Percentiles rank a stretch among this genome's conserved stretches.
These are phyloP conservation scores for Olivierus martensii DNA, from an alignment of 1,140 invertebrate genomes.

Conservation along the genomic window DNA sequence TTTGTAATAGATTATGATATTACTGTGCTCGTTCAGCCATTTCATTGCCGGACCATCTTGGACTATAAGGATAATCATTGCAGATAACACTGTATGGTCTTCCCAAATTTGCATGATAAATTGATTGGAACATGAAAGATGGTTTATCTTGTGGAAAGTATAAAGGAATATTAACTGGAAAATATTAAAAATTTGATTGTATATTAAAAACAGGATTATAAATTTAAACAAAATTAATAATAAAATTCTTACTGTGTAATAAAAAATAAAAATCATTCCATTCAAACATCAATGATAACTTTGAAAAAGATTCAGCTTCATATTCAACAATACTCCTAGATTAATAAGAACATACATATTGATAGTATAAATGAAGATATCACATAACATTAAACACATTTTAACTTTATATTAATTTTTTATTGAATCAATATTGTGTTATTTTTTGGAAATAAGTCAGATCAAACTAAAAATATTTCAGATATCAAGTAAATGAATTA, in stretches of 20 bases:
- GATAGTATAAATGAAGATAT: too few species aligned
- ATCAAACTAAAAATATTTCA: too few species aligned
- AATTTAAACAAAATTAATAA: too few species aligned
- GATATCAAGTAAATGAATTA: too few species aligned
- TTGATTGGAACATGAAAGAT: constrained; percentile 29
- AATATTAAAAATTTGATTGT: too few species aligned
- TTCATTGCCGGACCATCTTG: constrained; percentile 29
- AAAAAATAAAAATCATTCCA: constrained; percentile 34
- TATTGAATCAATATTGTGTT: too few species aligned
- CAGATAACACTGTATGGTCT: constrained; percentile 25
- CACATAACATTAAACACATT: too few species aligned
- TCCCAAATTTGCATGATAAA: constrained; percentile 30
- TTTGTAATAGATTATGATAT: too few species aligned
- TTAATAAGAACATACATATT: too few species aligned
- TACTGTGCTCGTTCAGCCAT: constrained; percentile 31
- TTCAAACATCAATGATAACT: constrained; percentile 30
- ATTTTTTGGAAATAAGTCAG: too few species aligned
- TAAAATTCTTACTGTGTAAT: constrained; percentile 23
- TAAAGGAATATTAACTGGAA: constrained; percentile 28
- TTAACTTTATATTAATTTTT: too few species aligned
- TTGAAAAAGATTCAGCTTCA: constrained; percentile 27
- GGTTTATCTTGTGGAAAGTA: constrained; percentile 30
- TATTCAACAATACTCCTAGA: constrained; percentile 29
- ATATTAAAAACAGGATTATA: too few species aligned
- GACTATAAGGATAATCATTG: constrained; percentile 31